Evolutionary conservation across 1,140 invertebrate genomes (phyloP).

Genomic region (Philotrypesis tridentata): DNA sequence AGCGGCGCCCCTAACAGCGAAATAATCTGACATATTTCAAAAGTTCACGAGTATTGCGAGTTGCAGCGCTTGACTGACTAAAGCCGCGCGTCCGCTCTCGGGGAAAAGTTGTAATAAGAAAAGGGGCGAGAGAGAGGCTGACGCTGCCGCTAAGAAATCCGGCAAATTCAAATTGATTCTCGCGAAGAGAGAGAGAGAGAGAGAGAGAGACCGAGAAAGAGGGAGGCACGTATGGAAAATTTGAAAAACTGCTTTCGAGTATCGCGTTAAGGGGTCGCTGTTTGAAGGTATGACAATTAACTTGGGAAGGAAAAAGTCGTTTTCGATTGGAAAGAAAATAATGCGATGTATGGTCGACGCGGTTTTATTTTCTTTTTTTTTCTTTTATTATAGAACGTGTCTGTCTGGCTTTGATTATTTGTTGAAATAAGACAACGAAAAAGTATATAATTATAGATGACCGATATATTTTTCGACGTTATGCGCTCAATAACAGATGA

Average conservation of each 20-base stretch:
- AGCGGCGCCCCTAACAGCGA: slow-evolving; percentile 9
- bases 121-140: slow-evolving; percentile 27
- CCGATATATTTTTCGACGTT: no score
- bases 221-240: background rate
- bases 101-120: slow-evolving; percentile 46
- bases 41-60: slow-evolving; percentile 33
- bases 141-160: background rate
- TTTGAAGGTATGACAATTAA: no score
- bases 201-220: background rate
- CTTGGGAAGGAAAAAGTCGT: no score
- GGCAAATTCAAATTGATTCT: slow-evolving; percentile 40
- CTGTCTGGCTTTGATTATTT: no score
- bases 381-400: no score
- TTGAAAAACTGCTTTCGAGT: background rate
- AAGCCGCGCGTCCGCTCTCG: slow-evolving; percentile 16
- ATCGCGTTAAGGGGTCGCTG: no score
- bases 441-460: no score
- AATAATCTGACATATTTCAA: slow-evolving; percentile 50
- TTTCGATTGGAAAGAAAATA: no score
- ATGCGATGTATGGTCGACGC: no score
- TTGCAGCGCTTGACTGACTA: slow-evolving; percentile 33
- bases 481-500: no score
- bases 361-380: no score
- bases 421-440: no score
- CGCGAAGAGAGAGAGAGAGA: background rate